Evolutionary conservation across 2,797 vertebrate genomes (phyloP).

Genomic region (Anas acuta): DNA sequence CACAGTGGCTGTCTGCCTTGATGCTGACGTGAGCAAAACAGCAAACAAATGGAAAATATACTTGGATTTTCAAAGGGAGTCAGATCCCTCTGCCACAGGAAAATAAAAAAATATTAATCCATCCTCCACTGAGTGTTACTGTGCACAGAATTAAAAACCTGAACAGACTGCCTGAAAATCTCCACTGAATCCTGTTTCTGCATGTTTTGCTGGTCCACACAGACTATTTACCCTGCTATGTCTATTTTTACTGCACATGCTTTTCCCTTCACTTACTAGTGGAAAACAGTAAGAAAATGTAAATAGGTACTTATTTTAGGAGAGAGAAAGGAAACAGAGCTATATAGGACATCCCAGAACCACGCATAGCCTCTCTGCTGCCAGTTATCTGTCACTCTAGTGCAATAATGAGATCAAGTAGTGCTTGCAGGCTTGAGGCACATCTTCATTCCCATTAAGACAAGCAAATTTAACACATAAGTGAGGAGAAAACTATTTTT

Average conservation of each 20-base stretch:
- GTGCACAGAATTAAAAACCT: neutral
- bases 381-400: neutral
- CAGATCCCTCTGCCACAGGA: neutral
- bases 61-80: neutral
- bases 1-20: neutral
- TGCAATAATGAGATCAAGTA: neutral
- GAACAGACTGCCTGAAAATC: neutral
- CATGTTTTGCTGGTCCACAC: neutral
- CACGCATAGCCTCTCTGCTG: neutral
- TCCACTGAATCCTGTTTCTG: neutral
- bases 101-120: neutral
- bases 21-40: neutral
- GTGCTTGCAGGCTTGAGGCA: neutral
- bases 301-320: neutral
- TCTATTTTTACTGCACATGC: neutral
- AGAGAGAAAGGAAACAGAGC: neutral
- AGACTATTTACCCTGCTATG: neutral
- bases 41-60: constrained; percentile 8
- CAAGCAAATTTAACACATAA: neutral
- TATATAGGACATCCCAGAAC: neutral
- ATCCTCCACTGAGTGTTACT: neutral
- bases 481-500: neutral
- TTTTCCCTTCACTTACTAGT: neutral
- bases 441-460: neutral
- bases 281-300: neutral